Base-by-base conservation (phyloP, 2,888 invertebrate genomes). In the Dolichopus griseipennis region DNA sequence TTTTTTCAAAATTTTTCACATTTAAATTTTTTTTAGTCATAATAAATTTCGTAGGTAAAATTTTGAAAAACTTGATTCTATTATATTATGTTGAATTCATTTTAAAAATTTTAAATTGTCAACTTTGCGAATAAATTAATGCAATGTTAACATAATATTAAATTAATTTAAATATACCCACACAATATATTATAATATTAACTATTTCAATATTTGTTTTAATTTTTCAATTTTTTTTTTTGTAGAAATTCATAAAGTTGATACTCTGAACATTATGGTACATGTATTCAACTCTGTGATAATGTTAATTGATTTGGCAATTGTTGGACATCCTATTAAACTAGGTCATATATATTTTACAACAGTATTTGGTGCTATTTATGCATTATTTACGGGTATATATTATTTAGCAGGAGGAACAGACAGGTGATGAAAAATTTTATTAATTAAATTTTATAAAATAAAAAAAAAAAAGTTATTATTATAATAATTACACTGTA, bases 351-450 rank as follows among this genome's bases (percentile, higher is more conserved):
- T 75, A 74, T 89, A 75, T 81, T 87, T 88, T 80, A 84, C 88
- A 1, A 77, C 89, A 62, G 74, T 84, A 12, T 84, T 90, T 73
- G 87, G 86, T 7, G 73, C 87, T 34, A 73, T 85, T 37, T 93
- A 93, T 79, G 81, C 88, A 67, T 73, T 87, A 69, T 93, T 92
- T 78, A 87, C 85, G 66, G 76, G 87, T 33, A 83, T 92, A 69
- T 93, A 90, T 79, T 90, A 87, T 78, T 76, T 82, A 41, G 85
- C 87, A 67, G 93, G 91, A 34, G 93, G 92, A 33, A 83, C 85
- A 10, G 87, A 88, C 77, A 86, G 87, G 85, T 86, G n/a, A 78
- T 82, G 85, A 73, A 37, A 9, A 34, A 10, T 37, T 37, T 37
- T 1, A 37, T 37, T n/a, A n/a, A n/a, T 37, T n/a, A 27, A 27